Conservation (phyloP, 2,797 vertebrate genomes). For the Microhierax caerulescens region DNA sequence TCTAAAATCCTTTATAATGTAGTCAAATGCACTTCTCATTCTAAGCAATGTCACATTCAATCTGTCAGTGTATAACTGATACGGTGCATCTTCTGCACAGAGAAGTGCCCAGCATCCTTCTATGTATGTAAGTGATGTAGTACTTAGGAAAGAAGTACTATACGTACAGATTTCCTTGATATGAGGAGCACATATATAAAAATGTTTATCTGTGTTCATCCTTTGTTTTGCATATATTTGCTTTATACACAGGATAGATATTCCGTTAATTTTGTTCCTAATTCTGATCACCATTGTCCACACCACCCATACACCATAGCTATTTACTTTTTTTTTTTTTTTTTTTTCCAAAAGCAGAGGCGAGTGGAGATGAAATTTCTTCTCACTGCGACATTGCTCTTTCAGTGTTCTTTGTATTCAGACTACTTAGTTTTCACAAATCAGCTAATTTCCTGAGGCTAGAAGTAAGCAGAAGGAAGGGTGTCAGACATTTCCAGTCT, state of each 20-base stretch:
- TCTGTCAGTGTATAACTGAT: background rate
- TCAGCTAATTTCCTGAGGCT: background rate
- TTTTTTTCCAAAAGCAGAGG: background rate
- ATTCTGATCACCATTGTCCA: background rate
- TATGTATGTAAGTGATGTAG: background rate
- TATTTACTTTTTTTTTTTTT: background rate
- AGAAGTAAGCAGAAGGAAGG: background rate
- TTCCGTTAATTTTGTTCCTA: background rate
- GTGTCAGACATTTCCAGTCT: background rate
- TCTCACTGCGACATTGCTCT: background rate
- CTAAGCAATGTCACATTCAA: background rate
- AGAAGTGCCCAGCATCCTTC: background rate
- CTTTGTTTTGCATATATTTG: background rate
- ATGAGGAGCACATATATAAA: background rate
- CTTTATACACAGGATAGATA: background rate
- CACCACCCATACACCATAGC: accelerated
- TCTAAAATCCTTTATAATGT: background rate
- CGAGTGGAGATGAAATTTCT: background rate
- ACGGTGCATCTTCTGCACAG: background rate
- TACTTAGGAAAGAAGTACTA: background rate
- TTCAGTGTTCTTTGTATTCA: background rate
- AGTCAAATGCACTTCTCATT: background rate
- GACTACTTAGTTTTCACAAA: background rate
- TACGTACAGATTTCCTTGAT: background rate
- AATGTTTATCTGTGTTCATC: background rate